Evolutionary conservation across 2,888 invertebrate species (phyloP), one percentile per base, ranked within the genome.

Genomic region (Apamea sordens): DNA sequence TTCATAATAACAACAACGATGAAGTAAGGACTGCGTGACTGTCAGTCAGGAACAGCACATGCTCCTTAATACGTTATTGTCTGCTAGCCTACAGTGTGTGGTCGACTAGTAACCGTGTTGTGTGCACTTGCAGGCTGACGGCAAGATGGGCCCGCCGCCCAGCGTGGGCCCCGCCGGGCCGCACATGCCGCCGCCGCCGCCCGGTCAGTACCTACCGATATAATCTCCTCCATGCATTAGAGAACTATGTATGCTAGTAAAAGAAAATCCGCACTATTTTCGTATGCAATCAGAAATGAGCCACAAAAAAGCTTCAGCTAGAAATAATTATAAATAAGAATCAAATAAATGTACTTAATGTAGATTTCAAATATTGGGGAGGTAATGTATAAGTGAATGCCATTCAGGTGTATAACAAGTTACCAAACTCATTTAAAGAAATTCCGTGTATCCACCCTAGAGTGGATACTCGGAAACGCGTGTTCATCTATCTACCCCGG

Each of bases 141-240:
- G 89, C 80, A 92, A 92, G 82, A 88, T 92, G 92, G 91, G 91
- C 15, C 90, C 91, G 47, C 93, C 91, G 53, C 88, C 93, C 5
- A 88, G 83, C 80, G 90, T 86, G 81, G 88, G 91, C 32, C 81
- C 83, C 65, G 63, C 47, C 0, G 86, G 56, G 28, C 87, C 87
- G 87, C 90, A 92, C 89, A 90, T 93, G 93, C 93, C 92, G 84
- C 93, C 95, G 84, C 95, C 94, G 59, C 95, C 94, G 68, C 95
- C 95, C 2, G 95, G 95, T 95, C 15, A 89, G 88, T 85, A 73
- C 41, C 13, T 18, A 21, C 3, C 15, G 13, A 10, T 10, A 2
- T 44, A 2, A 10, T 18, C 15, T n/a, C 3, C 18, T 7, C 47
- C 24, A 2, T 15, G 15, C 24, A 32, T 24, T 7, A 21, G 13